Conservation (phyloP, 2,888 invertebrate genomes). For the Monopis laevigella region DNA sequence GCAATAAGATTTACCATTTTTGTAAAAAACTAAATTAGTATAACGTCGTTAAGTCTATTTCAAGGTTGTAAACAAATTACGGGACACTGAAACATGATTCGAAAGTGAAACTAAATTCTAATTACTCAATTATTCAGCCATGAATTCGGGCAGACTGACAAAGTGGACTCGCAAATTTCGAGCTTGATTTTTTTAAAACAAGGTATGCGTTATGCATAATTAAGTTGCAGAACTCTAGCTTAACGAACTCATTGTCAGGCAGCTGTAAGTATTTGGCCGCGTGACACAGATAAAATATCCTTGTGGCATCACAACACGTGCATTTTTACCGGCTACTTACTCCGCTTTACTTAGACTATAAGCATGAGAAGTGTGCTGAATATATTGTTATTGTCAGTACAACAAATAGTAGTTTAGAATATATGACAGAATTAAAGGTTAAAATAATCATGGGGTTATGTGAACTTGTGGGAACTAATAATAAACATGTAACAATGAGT, state of each 20-base stretch:
- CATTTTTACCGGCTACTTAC: constrained; percentile 1
- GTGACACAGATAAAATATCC: constrained; percentile 46
- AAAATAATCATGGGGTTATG: constrained; percentile 38
- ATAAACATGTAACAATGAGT: constrained; percentile 60
- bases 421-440: constrained; percentile 30
- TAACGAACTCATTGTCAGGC: constrained; percentile 35
- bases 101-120: constrained; percentile 52
- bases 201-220: constrained; percentile 44
- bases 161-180: constrained; percentile 26
- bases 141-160: constrained; percentile 32
- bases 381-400: constrained; percentile 21
- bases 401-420: constrained; percentile 21
- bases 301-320: constrained; percentile 22
- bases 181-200: constrained; percentile 32
- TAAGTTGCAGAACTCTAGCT: constrained; percentile 27
- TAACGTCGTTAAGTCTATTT: constrained; percentile 29
- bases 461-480: constrained; percentile 51
- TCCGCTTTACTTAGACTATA: background rate
- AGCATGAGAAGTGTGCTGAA: constrained; percentile 7
- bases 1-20: too few relatives aligned
- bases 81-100: constrained; percentile 29
- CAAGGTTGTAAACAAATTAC: constrained; percentile 43
- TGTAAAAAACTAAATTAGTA: too few relatives aligned
- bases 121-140: constrained; percentile 44
- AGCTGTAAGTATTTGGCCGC: constrained; percentile 32